Base-by-base conservation (phyloP, 23 tunicate species). In the Clavelina lepadiformis region DNA sequence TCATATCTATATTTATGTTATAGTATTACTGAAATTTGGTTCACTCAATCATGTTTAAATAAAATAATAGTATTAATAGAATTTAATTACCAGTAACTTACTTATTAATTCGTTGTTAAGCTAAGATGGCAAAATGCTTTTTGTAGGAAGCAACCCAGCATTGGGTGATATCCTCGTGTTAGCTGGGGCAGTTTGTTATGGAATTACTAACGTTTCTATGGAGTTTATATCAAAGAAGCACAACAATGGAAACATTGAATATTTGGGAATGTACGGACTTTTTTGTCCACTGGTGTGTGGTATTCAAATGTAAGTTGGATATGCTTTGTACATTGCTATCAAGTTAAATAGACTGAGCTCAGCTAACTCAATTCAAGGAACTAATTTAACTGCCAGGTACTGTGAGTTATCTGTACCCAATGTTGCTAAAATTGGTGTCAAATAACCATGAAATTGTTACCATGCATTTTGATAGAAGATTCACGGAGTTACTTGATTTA, bases 131-230 rank as follows among this genome's bases (percentile, higher is more conserved):
- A n/a, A n/a, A 11, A 11, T 53, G 6, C 7, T 6, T 11, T 28
- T 79, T 45, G 1, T 36, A 88, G 97, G 81, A 15, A 34, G 73
- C 47, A 81, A 89, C 35, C 78, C 89, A 6, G 68, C 45, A 6
- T 47, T 81, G 2, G 97, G 97, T 52, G 97, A 89, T 58, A 44
- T 81, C 22, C 28, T 89, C 41, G 97, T 89, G 41, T 66, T 89
- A 0, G 79, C 59, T 33, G 82, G 81, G 15, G 97, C 97, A 11
- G 54, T 69, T 3, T 65, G 88, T 27, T 89, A 89, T 68, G 97
- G 82, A 33, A 69, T 81, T 29, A 64, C 91, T 4, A 89, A 89
- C 65, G 97, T 89, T 15, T 72, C 91, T 7, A 89, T 89, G 89
- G 97, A 89, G 58, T 89, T 30, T 67, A 38, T 89, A 33, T 25